These are phyloP conservation scores for Drosophila dunni DNA, from an alignment of 1,140 invertebrate genomes.

Conservation along the genomic window DNA sequence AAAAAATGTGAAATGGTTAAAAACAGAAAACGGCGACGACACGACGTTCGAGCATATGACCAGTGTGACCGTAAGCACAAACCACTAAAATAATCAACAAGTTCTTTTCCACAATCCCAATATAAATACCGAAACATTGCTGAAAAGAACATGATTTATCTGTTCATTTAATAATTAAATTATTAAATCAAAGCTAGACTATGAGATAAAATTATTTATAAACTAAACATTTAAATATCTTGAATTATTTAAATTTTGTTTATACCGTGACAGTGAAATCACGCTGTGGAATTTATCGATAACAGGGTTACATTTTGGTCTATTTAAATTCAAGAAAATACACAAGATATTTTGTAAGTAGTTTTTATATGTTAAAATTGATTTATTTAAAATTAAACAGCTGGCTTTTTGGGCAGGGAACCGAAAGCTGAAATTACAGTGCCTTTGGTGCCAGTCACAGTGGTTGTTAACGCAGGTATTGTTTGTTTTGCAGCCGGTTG, in stretches of 20 bases:
- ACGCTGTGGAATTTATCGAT: background rate
- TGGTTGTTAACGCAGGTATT: slow-evolving; percentile 90
- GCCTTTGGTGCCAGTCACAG: slow-evolving; percentile 92
- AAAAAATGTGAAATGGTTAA: slow-evolving; percentile 50
- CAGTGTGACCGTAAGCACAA: slow-evolving; percentile 35
- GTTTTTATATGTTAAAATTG: slow-evolving; percentile 15
- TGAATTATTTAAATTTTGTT: no score
- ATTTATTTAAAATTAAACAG: slow-evolving; percentile 37
- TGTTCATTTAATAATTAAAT: no score
- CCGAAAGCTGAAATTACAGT: slow-evolving; percentile 95
- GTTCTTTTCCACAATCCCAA: slow-evolving; percentile 5
- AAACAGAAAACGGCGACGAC: slow-evolving; percentile 56
- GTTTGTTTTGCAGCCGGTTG: slow-evolving; percentile 88
- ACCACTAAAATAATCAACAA: slow-evolving; percentile 11
- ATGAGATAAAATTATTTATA: no score
- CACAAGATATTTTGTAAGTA: background rate
- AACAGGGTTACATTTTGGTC: background rate
- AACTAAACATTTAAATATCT: no score
- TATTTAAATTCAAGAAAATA: background rate
- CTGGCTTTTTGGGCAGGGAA: slow-evolving; percentile 91
- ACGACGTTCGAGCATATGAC: slow-evolving; percentile 48
- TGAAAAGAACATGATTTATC: no score
- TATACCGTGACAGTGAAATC: background rate
- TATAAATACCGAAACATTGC: slow-evolving; percentile 13
- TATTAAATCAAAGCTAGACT: no score